Conservation (phyloP, 2,113 vertebrate genomes). For the Nerophis ophidion region DNA sequence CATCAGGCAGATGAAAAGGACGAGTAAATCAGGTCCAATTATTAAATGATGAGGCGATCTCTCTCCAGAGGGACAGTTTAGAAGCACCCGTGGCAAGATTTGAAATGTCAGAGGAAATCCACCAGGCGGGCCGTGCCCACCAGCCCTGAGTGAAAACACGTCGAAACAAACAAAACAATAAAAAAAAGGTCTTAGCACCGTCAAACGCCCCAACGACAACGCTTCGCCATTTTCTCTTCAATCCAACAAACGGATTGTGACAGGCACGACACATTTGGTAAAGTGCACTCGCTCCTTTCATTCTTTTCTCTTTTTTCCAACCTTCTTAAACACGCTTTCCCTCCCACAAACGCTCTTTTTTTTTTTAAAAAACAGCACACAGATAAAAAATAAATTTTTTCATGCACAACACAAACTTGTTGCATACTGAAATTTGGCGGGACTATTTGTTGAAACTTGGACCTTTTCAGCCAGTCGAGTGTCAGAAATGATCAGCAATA, state of each 20-base stretch:
- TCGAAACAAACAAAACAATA: conserved; percentile 8
- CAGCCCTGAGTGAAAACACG: conserved; percentile 60
- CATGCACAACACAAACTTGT: conserved; percentile 46
- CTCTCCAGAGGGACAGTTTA: conserved; percentile 14
- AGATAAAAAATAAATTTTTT: conserved; percentile 31
- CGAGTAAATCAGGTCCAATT: conserved; percentile 1
- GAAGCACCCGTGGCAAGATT: conserved; percentile 19
- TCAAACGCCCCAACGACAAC: conserved; percentile 27
- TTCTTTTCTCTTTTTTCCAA: conserved; percentile 3
- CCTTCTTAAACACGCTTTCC: conserved; percentile 4
- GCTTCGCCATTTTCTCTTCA: conserved; percentile 30
- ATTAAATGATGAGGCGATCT: conserved; percentile 20
- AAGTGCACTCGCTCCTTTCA: conserved; percentile 64
- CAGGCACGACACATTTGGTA: conserved; percentile 53
- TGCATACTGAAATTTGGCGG: conserved; percentile 61
- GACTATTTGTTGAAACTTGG: conserved; percentile 42
- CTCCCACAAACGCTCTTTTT: conserved; percentile 23
- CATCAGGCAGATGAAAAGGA: conserved; percentile 14
- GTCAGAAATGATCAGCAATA: conserved; percentile 22
- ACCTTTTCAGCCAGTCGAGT: conserved; percentile 44
- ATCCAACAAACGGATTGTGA: conserved; percentile 38
- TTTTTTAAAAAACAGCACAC: conserved; percentile 50
- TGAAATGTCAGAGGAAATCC: conserved; percentile 39
- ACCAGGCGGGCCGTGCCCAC: conserved; percentile 39
- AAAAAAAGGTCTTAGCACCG: conserved; percentile 56